Percentiles rank a stretch among this genome's conserved stretches.
Conservation (phyloP, 2,888 invertebrate genomes). For the Julus scanicus region DNA sequence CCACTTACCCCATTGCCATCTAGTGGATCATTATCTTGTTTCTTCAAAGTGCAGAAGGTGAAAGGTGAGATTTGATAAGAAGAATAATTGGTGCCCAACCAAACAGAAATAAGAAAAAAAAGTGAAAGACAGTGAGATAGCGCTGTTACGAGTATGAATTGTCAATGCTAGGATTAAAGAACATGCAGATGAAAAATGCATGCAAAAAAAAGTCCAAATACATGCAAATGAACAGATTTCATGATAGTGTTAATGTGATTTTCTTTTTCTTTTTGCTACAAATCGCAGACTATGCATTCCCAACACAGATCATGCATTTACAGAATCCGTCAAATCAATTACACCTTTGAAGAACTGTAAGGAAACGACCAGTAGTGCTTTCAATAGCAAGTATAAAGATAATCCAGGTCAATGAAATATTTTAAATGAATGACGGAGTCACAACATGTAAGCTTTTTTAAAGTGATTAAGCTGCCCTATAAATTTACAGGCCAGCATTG, state of each 20-base stretch:
- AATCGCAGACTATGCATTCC: too few species aligned
- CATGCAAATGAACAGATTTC: neutral
- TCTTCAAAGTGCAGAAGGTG: conserved; percentile 50
- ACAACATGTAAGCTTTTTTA: neutral
- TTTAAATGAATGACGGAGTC: neutral
- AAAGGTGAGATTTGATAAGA: conserved; percentile 30
- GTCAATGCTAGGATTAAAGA: neutral
- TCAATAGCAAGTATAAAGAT: neutral
- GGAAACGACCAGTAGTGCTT: neutral
- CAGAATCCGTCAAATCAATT: too few species aligned
- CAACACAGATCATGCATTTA: neutral
- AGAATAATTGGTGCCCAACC: conserved; percentile 46
- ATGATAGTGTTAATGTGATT: neutral
- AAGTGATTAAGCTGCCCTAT: neutral
- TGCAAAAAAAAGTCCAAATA: neutral
- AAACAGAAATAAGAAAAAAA: conserved; percentile 51
- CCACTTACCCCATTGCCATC: conserved; percentile 36
- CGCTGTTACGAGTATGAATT: neutral
- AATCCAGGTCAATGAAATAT: neutral
- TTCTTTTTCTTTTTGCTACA: neutral
- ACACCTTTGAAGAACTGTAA: neutral
- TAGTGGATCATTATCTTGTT: neutral
- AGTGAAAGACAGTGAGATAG: conserved; percentile 47
- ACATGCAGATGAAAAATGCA: neutral
- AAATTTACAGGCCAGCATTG: neutral